A percentile compares a stretch with the other conserved stretches of the same genome.
These are phyloP conservation scores for Lithosia quadra DNA, from an alignment of 2,888 invertebrate genomes.

Conservation along the genomic window DNA sequence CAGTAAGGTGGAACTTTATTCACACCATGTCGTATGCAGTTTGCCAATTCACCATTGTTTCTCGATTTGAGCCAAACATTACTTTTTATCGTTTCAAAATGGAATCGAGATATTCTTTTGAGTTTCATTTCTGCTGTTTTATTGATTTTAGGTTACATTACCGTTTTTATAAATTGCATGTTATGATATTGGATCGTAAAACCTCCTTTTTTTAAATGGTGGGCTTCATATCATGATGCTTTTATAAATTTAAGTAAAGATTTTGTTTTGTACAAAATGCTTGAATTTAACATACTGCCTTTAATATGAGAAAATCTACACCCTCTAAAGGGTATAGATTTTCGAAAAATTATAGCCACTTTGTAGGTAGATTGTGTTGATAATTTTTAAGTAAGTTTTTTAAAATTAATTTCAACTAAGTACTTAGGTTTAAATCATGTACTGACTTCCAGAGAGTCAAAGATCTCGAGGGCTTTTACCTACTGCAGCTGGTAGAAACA, in stretches of 20 bases:
- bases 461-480: no score
- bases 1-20: constrained; percentile 19
- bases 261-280: constrained; percentile 19
- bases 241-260: constrained; percentile 33
- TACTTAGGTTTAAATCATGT: no score
- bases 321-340: no score
- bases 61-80: constrained; percentile 73
- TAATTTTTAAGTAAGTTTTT: no score
- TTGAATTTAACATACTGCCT: no score
- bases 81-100: constrained; percentile 74
- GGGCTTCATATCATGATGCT: constrained; percentile 16
- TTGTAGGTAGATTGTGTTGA: no score
- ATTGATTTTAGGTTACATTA: constrained; percentile 60
- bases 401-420: no score
- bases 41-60: constrained; percentile 71
- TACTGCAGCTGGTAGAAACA: no score
- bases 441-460: no score
- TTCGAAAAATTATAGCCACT: no score
- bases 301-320: no score
- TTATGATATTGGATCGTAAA: constrained; percentile 43
- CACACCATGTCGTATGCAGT: constrained; percentile 44
- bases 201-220: constrained; percentile 28
- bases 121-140: constrained; percentile 58
- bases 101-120: constrained; percentile 69
- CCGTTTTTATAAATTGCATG: constrained; percentile 49